phyloP scores from a whole-genome alignment of 1,140 invertebrate genomes.

The Wasmannia auropunctata region DNA sequence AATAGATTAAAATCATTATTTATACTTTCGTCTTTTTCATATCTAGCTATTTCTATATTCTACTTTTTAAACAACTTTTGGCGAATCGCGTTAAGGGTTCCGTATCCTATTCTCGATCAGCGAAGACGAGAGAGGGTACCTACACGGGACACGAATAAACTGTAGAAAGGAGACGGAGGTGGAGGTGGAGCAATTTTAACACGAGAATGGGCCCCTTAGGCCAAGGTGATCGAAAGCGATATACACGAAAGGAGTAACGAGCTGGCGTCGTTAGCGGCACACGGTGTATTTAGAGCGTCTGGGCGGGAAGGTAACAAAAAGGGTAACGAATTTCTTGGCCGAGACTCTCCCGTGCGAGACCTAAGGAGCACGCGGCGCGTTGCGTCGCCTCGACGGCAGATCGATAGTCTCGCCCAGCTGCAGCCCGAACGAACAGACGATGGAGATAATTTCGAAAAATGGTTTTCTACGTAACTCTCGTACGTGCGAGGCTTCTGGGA shows the following conservation, averaged over 20 bases:
- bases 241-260: slow-evolving; percentile 64
- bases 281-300: slow-evolving; percentile 63
- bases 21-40: background rate
- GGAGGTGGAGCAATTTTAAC: slow-evolving; percentile 41
- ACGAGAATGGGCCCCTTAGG: slow-evolving; percentile 63
- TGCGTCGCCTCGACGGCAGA: background rate
- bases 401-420: background rate
- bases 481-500: background rate
- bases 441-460: slow-evolving; percentile 33
- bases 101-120: slow-evolving; percentile 38
- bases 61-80: background rate
- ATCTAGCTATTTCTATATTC: background rate
- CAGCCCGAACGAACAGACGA: background rate
- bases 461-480: background rate
- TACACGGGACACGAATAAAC: slow-evolving; percentile 14
- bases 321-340: slow-evolving; percentile 41
- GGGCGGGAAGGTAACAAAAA: slow-evolving; percentile 51
- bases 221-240: slow-evolving; percentile 64
- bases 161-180: background rate
- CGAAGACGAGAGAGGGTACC: slow-evolving; percentile 11
- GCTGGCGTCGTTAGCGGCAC: slow-evolving; percentile 61
- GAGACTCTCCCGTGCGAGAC: background rate
- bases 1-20: background rate
- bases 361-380: background rate
- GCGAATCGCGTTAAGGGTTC: background rate